Conservation (phyloP, 1,140 invertebrate species). For the Vanessa atalanta region DNA sequence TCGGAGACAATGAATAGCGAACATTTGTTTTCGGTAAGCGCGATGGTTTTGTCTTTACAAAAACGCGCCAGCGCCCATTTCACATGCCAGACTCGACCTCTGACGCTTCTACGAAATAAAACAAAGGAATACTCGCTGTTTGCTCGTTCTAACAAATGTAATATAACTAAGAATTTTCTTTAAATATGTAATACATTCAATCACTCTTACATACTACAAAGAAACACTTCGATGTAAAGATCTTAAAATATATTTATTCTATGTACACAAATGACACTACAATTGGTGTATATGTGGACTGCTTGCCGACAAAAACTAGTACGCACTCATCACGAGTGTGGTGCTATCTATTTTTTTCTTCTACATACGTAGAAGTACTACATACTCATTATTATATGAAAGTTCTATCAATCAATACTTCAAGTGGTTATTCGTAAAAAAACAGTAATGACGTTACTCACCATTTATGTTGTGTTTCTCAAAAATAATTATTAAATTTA, state of each 20-base stretch:
- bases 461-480: too few species aligned
- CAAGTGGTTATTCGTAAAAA: too few species aligned
- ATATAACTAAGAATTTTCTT: constrained; percentile 17
- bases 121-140: constrained; percentile 54
- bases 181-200: constrained; percentile 9
- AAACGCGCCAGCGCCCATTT: constrained; percentile 51
- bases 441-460: too few species aligned
- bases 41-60: constrained; percentile 43
- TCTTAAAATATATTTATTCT: not conserved
- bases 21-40: constrained; percentile 53
- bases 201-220: not conserved
- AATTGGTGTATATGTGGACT: too few species aligned
- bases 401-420: too few species aligned
- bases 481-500: too few species aligned
- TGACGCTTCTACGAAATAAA: constrained; percentile 65
- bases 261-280: not conserved
- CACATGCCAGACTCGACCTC: constrained; percentile 59
- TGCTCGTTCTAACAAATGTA: constrained; percentile 26
- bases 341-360: too few species aligned
- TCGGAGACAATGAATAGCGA: constrained; percentile 53
- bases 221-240: not conserved
- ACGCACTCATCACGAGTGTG: too few species aligned
- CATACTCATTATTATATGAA: too few species aligned
- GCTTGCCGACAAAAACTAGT: too few species aligned
- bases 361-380: too few species aligned